A percentile compares a stretch with the other conserved stretches of the same genome.
These are phyloP conservation scores for Cephalopachus bancanus DNA, from an alignment of 2,797 vertebrate species.

Conservation along the genomic window DNA sequence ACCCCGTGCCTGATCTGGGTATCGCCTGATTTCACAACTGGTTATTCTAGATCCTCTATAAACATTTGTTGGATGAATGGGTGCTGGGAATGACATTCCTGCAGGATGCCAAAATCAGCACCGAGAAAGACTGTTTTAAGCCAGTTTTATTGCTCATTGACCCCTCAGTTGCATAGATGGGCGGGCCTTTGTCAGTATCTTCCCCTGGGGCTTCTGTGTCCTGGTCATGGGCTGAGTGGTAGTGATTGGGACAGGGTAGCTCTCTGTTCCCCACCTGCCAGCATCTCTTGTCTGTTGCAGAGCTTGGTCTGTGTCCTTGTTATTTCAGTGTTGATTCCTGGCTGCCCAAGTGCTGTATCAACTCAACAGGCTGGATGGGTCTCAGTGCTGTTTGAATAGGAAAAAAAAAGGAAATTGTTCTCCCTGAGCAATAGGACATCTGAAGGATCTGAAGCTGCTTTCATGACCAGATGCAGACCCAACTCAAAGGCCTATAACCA, in stretches of 20 bases:
- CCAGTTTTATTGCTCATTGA: background rate
- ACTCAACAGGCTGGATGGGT: background rate
- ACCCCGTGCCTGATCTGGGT: background rate
- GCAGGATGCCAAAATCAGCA: background rate
- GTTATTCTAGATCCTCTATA: accelerated
- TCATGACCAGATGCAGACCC: background rate
- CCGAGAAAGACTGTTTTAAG: background rate
- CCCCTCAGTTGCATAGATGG: background rate
- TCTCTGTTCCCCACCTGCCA: background rate
- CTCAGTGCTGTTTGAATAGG: background rate
- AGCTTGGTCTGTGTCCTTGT: background rate
- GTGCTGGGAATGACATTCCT: background rate
- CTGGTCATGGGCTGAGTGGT: background rate
- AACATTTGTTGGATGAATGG: background rate
- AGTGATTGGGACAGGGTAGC: background rate
- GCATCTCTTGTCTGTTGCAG: background rate
- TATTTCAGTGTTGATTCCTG: background rate
- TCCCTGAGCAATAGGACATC: too few relatives aligned
- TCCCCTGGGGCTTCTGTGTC: too few relatives aligned
- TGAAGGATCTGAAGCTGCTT: background rate
- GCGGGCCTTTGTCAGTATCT: accelerated
- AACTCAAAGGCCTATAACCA: background rate
- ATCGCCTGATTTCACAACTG: background rate
- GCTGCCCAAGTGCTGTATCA: background rate
- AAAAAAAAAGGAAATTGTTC: background rate